Evolutionary conservation across 2,797 vertebrate species (phyloP), one percentile per base, ranked within the genome.

Genomic region (Odontamblyopus lacepedii): DNA sequence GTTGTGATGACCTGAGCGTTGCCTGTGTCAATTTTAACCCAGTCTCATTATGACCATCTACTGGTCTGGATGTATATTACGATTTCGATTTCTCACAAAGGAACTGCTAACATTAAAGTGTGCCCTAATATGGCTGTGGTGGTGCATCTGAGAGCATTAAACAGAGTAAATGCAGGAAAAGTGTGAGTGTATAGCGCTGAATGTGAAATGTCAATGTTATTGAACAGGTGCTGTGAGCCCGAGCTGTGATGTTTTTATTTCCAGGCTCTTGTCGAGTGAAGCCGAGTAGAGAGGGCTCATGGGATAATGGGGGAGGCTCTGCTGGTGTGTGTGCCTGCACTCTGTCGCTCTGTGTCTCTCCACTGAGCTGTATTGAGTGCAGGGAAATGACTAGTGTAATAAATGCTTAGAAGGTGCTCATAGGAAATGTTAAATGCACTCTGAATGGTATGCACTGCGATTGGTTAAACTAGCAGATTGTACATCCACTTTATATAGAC

Each of bases 131-230:
- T 75, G 60, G 77, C 65, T 41, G 69, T 48, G 44, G 76, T 63
- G 77, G 71, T 69, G 70, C 59, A 23, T 78, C 81, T 89, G 87
- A 87, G 76, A 65, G 64, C 82, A 85, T 90, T 90, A 87, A 89
- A 87, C 76, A 83, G 85, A 85, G 82, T 88, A 84, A 91, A 86
- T 78, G 86, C 76, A 72, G 78, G 73, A 89, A 87, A 83, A 83
- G 82, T 85, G 82, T 74, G 79, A 87, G 86, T 82, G 87, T 72
- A 81, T 66, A 80, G 88, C 89, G 80, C 83, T 88, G 90, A 92
- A 93, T 92, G 90, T 89, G 91, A 93, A 93, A 94, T 93, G 92
- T 94, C 93, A 92, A 87, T 92, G 92, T 93, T 94, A 94, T 94
- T 93, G 92, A 94, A 93, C 91, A 91, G 93, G 92, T 91, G 91